phyloP scores from a whole-genome alignment of 2,113 vertebrate genomes.

The Campylomormyrus numenius region DNA sequence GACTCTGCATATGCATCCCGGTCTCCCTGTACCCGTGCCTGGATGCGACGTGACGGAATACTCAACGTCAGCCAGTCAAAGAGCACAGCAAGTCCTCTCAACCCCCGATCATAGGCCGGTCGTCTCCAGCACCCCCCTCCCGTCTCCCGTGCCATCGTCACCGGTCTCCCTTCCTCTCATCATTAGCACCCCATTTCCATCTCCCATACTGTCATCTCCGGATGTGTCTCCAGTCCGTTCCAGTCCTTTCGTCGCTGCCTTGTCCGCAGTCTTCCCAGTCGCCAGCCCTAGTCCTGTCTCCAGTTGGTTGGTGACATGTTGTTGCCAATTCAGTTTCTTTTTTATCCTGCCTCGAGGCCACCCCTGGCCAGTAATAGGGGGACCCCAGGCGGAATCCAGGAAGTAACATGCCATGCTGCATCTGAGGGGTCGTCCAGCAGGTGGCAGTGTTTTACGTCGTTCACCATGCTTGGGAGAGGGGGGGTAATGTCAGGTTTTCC shows the following conservation, averaged over 20 bases:
- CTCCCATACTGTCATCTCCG: background rate
- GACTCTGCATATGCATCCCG: no score
- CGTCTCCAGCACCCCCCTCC: background rate
- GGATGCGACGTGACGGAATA: background rate
- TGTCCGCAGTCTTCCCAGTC: background rate
- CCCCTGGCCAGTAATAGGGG: background rate
- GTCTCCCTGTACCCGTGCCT: background rate
- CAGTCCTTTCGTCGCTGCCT: background rate
- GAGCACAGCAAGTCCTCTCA: no score
- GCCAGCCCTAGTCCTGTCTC: background rate
- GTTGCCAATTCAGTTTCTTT: background rate
- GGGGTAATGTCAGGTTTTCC: background rate
- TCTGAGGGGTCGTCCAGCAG: background rate
- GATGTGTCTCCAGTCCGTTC: background rate
- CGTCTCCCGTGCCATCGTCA: background rate
- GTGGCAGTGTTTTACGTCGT: background rate
- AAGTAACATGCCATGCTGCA: background rate
- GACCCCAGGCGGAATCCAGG: background rate
- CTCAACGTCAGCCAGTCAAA: background rate
- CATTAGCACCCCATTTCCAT: background rate
- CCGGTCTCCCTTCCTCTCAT: background rate
- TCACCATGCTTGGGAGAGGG: background rate
- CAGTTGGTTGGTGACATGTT: background rate
- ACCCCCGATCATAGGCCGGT: background rate
- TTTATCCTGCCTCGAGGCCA: background rate